phyloP scores from a whole-genome alignment of 2,113 vertebrate genomes.

The Leucopsar rothschildi region DNA sequence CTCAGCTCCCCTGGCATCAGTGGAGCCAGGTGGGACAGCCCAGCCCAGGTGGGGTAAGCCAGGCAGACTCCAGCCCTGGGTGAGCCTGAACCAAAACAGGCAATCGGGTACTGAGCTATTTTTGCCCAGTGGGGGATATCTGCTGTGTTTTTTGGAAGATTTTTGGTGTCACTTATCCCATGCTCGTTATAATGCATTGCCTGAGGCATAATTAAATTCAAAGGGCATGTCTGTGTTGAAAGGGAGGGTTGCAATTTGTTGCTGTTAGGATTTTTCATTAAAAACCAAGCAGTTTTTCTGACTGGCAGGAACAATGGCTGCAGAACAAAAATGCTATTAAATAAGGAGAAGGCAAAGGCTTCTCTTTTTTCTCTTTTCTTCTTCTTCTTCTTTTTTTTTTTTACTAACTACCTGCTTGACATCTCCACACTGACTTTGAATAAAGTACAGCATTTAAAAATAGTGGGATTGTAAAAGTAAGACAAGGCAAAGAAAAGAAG shows the following conservation, averaged over 20 bases:
- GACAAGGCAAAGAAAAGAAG: not conserved
- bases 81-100: not conserved
- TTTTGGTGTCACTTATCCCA: constrained; percentile 31
- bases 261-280: constrained; percentile 44
- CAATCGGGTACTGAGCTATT: not conserved
- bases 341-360: not conserved
- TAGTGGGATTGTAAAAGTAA: not conserved
- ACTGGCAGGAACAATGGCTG: constrained; percentile 11
- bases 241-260: constrained; percentile 41
- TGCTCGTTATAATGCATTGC: constrained; percentile 5
- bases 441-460: constrained; percentile 27
- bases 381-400: not conserved
- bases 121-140: not conserved
- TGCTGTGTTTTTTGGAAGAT: not conserved
- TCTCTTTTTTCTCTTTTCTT: not conserved
- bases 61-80: not conserved
- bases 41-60: not conserved
- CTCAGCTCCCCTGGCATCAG: not conserved
- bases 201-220: constrained; percentile 52
- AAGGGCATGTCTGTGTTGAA: constrained; percentile 36
- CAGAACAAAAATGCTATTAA: constrained; percentile 17
- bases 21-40: not conserved
- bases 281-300: constrained; percentile 4
- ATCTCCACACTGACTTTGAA: constrained; percentile 3
- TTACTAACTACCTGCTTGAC: constrained; percentile 8